These are phyloP conservation scores for Halichondria panicea DNA, from an alignment of 37 sponge, comb jelly and placozoan genomes.

Conservation along the genomic window DNA sequence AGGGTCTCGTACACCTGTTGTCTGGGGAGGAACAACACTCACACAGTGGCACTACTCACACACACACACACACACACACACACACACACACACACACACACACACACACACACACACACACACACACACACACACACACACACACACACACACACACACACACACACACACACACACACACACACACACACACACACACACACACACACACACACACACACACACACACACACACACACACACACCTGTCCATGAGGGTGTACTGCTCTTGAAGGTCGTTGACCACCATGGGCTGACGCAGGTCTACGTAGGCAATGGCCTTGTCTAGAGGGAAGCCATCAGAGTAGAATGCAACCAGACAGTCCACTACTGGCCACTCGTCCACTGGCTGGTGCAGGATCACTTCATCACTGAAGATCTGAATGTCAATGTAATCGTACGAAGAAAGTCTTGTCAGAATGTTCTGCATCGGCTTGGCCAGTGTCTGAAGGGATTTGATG, in stretches of 20 bases:
- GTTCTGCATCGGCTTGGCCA: slow-evolving; percentile 80
- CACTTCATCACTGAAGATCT: slow-evolving; percentile 75
- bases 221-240: not conserved
- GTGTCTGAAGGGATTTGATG: too few species aligned
- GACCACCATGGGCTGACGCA: slow-evolving; percentile 77
- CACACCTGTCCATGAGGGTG: slow-evolving; percentile 79
- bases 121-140: too few species aligned
- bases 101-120: too few species aligned
- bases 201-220: not conserved
- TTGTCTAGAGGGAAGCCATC: slow-evolving; percentile 79
- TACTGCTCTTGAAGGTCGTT: slow-evolving; percentile 91
- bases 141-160: not conserved
- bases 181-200: slow-evolving; percentile 12
- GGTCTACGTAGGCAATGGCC: slow-evolving; percentile 86
- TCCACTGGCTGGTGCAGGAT: slow-evolving; percentile 78
- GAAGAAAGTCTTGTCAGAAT: slow-evolving; percentile 67
- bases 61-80: too few species aligned
- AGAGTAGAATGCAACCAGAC: slow-evolving; percentile 90
- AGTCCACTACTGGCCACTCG: slow-evolving; percentile 87
- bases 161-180: not conserved
- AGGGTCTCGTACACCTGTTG: slow-evolving; percentile 68
- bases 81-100: too few species aligned
- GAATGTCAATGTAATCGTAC: slow-evolving; percentile 60
- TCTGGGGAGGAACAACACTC: too few species aligned
- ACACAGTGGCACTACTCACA: too few species aligned